Base-by-base conservation (phyloP, 1,140 invertebrate species). In the Eupeodes corollae region DNA sequence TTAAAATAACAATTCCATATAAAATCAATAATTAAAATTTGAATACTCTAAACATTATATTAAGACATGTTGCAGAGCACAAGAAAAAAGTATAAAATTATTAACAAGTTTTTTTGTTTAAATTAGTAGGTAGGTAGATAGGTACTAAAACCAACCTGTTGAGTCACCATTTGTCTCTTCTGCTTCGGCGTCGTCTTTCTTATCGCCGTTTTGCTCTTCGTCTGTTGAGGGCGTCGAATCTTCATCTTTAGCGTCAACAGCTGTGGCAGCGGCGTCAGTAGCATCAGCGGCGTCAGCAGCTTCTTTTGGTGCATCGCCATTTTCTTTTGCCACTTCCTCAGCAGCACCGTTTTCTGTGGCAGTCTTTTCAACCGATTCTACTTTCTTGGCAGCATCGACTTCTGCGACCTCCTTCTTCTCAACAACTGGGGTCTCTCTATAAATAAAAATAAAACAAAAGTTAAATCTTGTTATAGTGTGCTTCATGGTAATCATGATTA, bases 341-440 rank as follows among this genome's bases (percentile, higher is more conserved):
- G 53, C 31, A 31, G 55, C 42, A 52, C 55, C 57, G 43, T 61
- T 56, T 45, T 63, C 62, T 6, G 55, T 57, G 18, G 50, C 55
- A 26, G 34, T 56, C 37, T 55, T 53, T 35, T 44, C 34, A 14
- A 30, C 46, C 31, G 42, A 16, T 33, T 53, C 54, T 45, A 58
- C 61, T 51, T 62, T 65, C 49, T 61, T 65, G 35, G 59, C 61
- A 50, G 58, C 58, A 54, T 66, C 63, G 44, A 63, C 62, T 49
- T 63, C 63, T 49, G 65, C 63, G 43, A 56, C 58, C 31, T 54
- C 62, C 41, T 65, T 59, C 52, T 65, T 65, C 62, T 65, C 62
- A 41, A 65, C 63, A 49, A 65, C 60, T 42, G 63, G 60, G 55
- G 63, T 65, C 44, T 66, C 63, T 47, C 63, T 66, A 44, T 15